These are phyloP conservation scores for Hippocampus guttulatus DNA, from an alignment of 2,113 vertebrate genomes.

Conservation along the genomic window DNA sequence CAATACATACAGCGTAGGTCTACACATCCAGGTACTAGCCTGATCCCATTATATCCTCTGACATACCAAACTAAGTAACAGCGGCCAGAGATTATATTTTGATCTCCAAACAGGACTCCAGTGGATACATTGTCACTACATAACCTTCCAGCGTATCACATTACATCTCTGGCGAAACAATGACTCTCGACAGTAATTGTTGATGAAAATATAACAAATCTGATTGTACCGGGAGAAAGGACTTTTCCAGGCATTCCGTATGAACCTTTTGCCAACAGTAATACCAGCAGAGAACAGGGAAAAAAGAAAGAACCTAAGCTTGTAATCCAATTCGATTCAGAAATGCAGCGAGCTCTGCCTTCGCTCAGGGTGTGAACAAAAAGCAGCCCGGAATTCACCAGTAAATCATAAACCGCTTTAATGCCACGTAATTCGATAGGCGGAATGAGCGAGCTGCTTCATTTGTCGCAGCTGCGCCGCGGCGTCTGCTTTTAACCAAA, in stretches of 20 bases:
- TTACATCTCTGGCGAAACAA: background rate
- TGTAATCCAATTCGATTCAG: conserved; percentile 6
- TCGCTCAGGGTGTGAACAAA: conserved; percentile 5
- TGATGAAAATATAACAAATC: background rate
- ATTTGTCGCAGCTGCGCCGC: background rate
- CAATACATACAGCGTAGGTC: background rate
- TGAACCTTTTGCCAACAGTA: background rate
- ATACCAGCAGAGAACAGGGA: background rate
- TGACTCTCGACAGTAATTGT: background rate
- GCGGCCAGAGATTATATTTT: background rate
- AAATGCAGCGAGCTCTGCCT: background rate
- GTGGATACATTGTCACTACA: background rate
- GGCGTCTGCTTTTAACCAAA: background rate
- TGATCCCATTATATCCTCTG: background rate
- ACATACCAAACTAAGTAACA: background rate
- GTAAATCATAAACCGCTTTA: conserved; percentile 1
- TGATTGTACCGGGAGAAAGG: background rate
- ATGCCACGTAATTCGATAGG: conserved; percentile 3
- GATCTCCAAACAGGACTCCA: background rate
- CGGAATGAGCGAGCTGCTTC: background rate
- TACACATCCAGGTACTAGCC: background rate
- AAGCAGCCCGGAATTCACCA: conserved; percentile 1
- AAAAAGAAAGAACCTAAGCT: background rate
- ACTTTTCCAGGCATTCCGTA: background rate
- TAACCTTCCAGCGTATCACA: background rate